Base-by-base conservation (phyloP, 2,113 vertebrate species). In the Pteropus alecto region DNA sequence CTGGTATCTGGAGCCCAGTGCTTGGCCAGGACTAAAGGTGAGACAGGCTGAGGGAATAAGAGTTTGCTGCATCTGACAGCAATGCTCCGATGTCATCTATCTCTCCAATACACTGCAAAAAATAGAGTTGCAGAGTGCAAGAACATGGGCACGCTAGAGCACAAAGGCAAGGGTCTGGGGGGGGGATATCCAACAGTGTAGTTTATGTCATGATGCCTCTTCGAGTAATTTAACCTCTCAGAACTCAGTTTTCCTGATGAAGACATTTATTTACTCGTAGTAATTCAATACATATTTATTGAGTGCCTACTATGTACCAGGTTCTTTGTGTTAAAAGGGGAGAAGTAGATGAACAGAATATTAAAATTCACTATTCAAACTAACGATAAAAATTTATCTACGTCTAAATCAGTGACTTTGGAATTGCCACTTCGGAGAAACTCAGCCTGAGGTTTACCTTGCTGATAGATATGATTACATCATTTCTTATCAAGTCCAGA, bases 21-120 rank as follows among this genome's bases (percentile, higher is more conserved):
- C 67, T 89, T 82, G 73, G 81, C 93, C 73, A 77, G 35, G 19
- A 95, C n/a, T 28, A 81, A 71, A 93, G 93, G 89, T 74, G 70
- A 74, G 68, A 33, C 85, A 85, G 61, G 56, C 67, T 16, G 81
- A 77, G 33, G 12, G 63, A 91, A 4, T 21, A 33, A 35, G 51
- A 18, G 6, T 61, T 54, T 81, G 63, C 81, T 48, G 13, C n/a
- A 13, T 48, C 89, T 5, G 14, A 90, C 78, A 60, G 54, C 2
- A 28, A 43, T 28, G 1, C 43, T 82, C 38, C 22, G 68, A 41
- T 87, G 68, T 46, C 56, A 51, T 26, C 0, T 22, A 22, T 76
- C 58, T 78, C 38, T 46, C 73, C 24, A 15, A 3, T 26, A 7
- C 14, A n/a, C 41, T 0, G 1, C 2, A 71, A 63, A 89, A 89